These are phyloP conservation scores for Phylloscopus trochilus DNA, from an alignment of 2,113 vertebrate genomes.

Conservation along the genomic window DNA sequence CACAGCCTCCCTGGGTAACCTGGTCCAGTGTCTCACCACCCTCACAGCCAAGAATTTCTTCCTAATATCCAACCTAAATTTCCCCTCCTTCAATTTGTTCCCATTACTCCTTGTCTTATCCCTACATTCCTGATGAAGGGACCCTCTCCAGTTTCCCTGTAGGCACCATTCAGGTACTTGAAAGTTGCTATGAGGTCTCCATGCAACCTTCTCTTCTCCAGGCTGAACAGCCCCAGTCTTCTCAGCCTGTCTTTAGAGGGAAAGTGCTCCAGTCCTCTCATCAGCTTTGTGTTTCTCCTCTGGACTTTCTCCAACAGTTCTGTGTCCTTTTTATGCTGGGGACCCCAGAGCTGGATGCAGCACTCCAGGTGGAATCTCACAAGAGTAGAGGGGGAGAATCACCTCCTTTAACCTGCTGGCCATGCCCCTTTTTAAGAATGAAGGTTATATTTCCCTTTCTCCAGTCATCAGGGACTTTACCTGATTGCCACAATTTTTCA, in stretches of 20 bases:
- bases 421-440: background rate
- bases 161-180: background rate
- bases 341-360: background rate
- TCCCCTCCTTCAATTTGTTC: background rate
- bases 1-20: background rate
- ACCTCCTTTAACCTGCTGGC: background rate
- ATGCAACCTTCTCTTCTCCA: background rate
- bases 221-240: background rate
- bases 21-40: background rate
- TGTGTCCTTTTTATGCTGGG: background rate
- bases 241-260: background rate
- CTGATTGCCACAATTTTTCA: fast-evolving
- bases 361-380: background rate
- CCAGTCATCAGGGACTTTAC: background rate
- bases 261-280: background rate
- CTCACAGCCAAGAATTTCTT: background rate
- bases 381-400: background rate
- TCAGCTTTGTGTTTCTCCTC: background rate
- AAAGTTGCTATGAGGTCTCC: background rate
- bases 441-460: background rate
- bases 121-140: background rate
- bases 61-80: background rate
- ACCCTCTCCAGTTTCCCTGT: background rate
- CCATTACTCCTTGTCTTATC: background rate
- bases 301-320: background rate